Evolutionary conservation across 2,888 invertebrate species (phyloP), one percentile per base, ranked within the genome.

Genomic region (Podotricha telesiphe): DNA sequence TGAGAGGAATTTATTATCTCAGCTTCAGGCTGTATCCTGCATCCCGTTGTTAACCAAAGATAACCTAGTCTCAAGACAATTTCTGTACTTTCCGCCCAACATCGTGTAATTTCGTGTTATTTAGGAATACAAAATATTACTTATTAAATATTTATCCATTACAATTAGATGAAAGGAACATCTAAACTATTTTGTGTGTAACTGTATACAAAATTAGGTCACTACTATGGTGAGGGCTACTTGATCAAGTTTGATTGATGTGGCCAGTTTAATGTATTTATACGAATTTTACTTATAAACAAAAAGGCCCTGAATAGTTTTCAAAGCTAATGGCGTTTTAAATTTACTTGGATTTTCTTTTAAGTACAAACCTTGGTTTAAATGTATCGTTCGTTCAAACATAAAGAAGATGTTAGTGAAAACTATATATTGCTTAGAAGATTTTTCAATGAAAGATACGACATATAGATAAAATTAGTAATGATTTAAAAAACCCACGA

Each of bases 241-340:
- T 62, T 62, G n/a, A 37, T 47, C 48, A 62, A 62, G 8, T 62
- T 62, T 48, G 37, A 62, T 62, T 62, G 50, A 62, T 62, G 62
- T 62, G 62, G 62, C 45, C 34, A 13, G 48, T 37, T 62, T 62
- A 37, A 62, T 50, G 37, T 62, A 48, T 48, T 19, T 20, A 50
- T 62, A 47, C 19, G 50, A 62, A 50, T 48, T 37, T 62, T 19
- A 48, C 50, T 45, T 15, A 62, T 48, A 37, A 48, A 48, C 48
- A 50, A 19, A 37, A 37, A 62, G 17, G 17, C 22, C 15, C 48
- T 47, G 47, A 19, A 37, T 17, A 34, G 15, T 47, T 40, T 15
- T 58, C 34, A 40, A 56, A 58, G 42, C 58, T 58, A 58, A 55
- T 55, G 34, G 17, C 34, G 55, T 28, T 51, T 20, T 37, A 17